Evolutionary conservation across 2,113 vertebrate species (phyloP).

Genomic region (Candoia aspera): DNA sequence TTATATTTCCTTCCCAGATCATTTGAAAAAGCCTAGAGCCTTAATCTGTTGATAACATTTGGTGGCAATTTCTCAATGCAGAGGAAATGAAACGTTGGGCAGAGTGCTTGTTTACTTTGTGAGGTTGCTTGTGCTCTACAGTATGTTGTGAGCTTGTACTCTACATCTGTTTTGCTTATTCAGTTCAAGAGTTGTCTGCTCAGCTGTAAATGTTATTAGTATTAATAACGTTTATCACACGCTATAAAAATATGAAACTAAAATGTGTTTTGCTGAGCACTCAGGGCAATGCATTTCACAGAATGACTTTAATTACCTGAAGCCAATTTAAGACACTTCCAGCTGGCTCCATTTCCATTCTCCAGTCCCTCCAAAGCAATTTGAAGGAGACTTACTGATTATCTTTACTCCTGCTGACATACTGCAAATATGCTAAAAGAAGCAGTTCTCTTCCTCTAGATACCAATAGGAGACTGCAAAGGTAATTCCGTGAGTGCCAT

Average conservation of each 20-base stretch:
- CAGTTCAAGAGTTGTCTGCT: constrained; percentile 20
- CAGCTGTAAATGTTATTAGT: constrained; percentile 52
- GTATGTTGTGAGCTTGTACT: constrained; percentile 34
- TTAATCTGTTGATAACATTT: neutral
- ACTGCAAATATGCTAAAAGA: neutral
- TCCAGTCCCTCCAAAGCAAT: neutral
- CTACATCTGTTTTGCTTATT: constrained; percentile 51
- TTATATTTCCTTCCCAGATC: neutral
- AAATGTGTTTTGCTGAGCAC: constrained; percentile 31
- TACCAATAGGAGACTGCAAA: neutral
- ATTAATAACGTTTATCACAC: constrained; percentile 45
- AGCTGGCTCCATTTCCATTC: neutral
- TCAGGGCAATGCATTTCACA: constrained; percentile 1
- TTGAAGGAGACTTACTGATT: neutral
- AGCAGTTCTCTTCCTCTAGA: neutral
- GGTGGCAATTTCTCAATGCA: neutral
- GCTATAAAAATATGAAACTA: constrained; percentile 45
- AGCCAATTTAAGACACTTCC: neutral
- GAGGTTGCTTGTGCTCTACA: neutral
- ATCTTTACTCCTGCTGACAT: neutral
- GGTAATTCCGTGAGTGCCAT: neutral
- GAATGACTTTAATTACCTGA: neutral
- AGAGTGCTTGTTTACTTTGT: neutral
- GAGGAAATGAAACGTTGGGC: constrained; percentile 7
- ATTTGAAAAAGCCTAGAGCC: neutral